Percentiles rank a stretch among this genome's conserved stretches.
These are phyloP conservation scores for Lasioglossum lativentre DNA, from an alignment of 2,888 invertebrate species.

Conservation along the genomic window DNA sequence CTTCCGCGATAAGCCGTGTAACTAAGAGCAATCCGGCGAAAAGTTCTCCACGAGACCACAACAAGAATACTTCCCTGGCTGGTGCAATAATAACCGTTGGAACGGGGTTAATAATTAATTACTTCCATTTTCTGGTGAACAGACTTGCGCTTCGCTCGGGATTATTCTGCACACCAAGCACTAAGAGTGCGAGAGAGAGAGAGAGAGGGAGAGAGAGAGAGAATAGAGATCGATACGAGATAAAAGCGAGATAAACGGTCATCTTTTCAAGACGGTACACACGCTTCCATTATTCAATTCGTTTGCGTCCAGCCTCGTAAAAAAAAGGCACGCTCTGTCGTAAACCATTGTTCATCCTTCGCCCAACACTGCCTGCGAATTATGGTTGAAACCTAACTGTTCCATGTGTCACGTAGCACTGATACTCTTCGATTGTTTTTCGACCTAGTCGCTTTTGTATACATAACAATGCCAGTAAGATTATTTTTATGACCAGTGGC, in stretches of 20 bases:
- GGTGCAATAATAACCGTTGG: constrained; percentile 23
- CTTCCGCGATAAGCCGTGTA: constrained; percentile 15
- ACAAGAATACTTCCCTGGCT: neutral
- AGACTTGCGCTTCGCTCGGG: neutral
- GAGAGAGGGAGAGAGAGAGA: neutral
- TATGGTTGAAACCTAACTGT: neutral
- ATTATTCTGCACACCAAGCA: neutral
- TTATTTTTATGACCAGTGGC: neutral
- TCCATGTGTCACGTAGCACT: constrained; percentile 39
- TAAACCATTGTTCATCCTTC: neutral
- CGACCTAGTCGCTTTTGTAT: neutral
- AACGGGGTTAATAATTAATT: constrained; percentile 53
- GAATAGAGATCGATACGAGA: neutral
- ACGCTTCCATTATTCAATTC: constrained; percentile 16
- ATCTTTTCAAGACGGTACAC: constrained; percentile 4
- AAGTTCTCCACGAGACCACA: constrained; percentile 19
- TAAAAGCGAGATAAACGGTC: constrained; percentile 6
- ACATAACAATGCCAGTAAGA: neutral
- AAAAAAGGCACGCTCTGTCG: neutral
- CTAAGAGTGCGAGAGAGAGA: neutral
- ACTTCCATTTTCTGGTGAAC: constrained; percentile 25
- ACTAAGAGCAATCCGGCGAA: constrained; percentile 9
- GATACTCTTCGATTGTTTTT: constrained; percentile 4
- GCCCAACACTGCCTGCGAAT: neutral
- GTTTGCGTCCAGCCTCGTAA: neutral